Evolutionary conservation across 2,888 invertebrate species (phyloP).

Genomic region (Cabera pusaria): DNA sequence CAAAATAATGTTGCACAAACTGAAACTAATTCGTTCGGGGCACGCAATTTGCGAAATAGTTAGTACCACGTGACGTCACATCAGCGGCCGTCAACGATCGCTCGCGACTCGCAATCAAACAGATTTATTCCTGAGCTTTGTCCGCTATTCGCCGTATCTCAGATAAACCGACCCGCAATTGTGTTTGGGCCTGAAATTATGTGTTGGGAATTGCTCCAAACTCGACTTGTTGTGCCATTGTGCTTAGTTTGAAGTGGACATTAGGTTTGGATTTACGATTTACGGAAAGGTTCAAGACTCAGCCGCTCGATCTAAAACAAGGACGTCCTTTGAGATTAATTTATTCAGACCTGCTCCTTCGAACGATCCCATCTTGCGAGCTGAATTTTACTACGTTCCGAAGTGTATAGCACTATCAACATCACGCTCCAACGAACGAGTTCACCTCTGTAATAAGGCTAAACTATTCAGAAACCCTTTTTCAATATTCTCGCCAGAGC

Average conservation of each 20-base stretch:
- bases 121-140: constrained; percentile 45
- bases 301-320: constrained; percentile 11
- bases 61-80: constrained; percentile 34
- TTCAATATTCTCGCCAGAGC: constrained; percentile 12
- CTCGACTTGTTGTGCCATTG: constrained; percentile 26
- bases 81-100: constrained; percentile 34
- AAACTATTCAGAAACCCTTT: constrained; percentile 20
- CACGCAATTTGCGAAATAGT: constrained; percentile 31
- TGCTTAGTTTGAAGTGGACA: constrained; percentile 24
- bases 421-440: constrained; percentile 11
- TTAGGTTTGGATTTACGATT: constrained; percentile 22
- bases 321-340: constrained; percentile 12
- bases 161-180: constrained; percentile 32
- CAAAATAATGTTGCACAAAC: too few relatives aligned
- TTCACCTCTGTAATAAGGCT: constrained; percentile 12
- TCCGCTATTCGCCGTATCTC: constrained; percentile 26
- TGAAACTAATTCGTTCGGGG: constrained; percentile 17
- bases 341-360: constrained; percentile 2
- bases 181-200: constrained; percentile 30
- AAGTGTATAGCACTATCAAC: constrained; percentile 11
- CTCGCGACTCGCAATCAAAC: constrained; percentile 44
- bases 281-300: constrained; percentile 20
- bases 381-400: constrained; percentile 3
- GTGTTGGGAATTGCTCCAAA: constrained; percentile 33
- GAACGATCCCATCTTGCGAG: constrained; percentile 3